Base-by-base conservation (phyloP, 2,888 invertebrate genomes). In the Tenthredo notha region DNA sequence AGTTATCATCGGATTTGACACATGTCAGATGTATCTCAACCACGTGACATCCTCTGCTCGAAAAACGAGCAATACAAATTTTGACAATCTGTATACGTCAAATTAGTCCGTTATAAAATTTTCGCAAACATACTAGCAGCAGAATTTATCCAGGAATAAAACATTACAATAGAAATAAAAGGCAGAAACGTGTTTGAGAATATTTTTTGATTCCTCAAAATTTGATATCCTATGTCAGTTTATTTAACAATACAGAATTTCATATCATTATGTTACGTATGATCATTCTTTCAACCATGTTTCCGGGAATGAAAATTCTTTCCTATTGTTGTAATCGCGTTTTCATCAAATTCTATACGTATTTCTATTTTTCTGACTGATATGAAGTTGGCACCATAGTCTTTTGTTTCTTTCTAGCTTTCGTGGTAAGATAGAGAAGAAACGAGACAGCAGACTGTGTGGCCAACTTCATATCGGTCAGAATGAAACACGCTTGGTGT, bases 21-120 rank as follows among this genome's bases (percentile, higher is more conserved):
- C 80, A 21, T 21, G 61, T 40, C 58, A 50, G 21, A 54, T 18
- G 5, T n/a, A 18, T n/a, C 18, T 58, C 33, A 12, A 10, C 58
- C 80, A 80, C 80, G 80, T 80, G 80, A 80, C 58, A 61, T 80
- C 80, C 80, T 33, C 9, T 37, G 6, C 18, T 58, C 80, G 21
- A 61, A 61, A 80, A 37, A 25, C 25, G 7, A 40, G 0, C 21
- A 61, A 80, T 80, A 61, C 80, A 40, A 80, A 80, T 43, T 21
- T 61, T 40, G 77, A 58, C 77, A 50, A 77, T 77, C n/a, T 29
- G 6, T 67, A 12, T 29, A 29, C 29, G 33, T 29, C 29, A 29
- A 10, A 29, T 7, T n/a, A n/a, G 2, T 61, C 9, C 61, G 6
- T 25, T 25, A 1, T 10, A 21, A 21, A 61, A 61, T 61, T 25